Percentiles rank a stretch among this genome's conserved stretches.
Evolutionary conservation across 2,888 invertebrate species (phyloP).

Genomic region (Ennomos quercinarius): DNA sequence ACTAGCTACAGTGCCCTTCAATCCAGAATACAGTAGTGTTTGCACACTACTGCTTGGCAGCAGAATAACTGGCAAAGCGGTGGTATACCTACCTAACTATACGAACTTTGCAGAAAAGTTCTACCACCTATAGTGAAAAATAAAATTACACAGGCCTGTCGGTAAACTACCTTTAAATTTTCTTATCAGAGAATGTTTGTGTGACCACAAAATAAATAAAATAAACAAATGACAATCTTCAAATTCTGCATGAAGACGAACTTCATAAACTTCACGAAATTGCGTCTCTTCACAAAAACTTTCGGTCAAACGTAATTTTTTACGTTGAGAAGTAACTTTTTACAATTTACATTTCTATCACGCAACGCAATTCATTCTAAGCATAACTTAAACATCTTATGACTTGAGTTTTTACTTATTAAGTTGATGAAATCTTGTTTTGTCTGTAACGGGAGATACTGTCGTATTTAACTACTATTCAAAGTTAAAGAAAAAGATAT

Average conservation of each 20-base stretch:
- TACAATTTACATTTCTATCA: slow-evolving; percentile 28
- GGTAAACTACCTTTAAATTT: no score
- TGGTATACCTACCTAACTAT: no score
- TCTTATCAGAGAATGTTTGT: no score
- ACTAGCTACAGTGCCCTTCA: no score
- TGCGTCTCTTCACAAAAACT: slow-evolving; percentile 3
- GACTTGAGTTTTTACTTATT: slow-evolving; percentile 14
- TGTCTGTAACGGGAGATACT: slow-evolving; percentile 1
- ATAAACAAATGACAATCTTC: slow-evolving; percentile 16
- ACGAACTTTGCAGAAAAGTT: no score
- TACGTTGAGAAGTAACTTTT: slow-evolving; percentile 8
- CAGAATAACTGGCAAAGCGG: no score
- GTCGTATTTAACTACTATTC: background rate
- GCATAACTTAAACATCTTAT: slow-evolving; percentile 25
- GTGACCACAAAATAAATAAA: background rate
- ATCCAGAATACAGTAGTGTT: no score
- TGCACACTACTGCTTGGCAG: no score
- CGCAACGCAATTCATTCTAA: slow-evolving; percentile 17
- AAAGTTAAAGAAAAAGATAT: no score
- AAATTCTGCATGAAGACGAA: slow-evolving; percentile 3
- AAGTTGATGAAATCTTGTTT: slow-evolving; percentile 7
- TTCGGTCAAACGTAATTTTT: slow-evolving; percentile 14
- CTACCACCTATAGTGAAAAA: no score
- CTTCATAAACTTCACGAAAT: slow-evolving; percentile 18
- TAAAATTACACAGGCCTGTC: no score